Conservation (phyloP, 2,797 vertebrate genomes). For the Tenualosa ilisha region DNA sequence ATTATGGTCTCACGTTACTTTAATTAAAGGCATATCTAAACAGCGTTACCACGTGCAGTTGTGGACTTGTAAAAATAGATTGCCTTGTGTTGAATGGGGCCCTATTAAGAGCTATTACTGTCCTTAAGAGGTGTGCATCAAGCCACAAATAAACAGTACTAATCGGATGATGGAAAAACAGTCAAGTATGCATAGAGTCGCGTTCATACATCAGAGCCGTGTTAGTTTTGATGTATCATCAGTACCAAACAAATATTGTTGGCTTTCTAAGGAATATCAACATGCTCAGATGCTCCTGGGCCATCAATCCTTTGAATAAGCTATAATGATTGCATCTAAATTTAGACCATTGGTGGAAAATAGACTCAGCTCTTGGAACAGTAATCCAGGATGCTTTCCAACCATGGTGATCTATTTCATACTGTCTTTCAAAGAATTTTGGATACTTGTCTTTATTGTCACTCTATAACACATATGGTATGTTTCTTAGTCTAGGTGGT, state of each 20-base stretch:
- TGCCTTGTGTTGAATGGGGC: background rate
- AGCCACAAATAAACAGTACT: background rate
- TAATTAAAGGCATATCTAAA: background rate
- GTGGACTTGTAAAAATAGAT: background rate
- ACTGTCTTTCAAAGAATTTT: background rate
- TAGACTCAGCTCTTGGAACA: background rate
- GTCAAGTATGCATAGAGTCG: background rate
- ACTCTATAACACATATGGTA: background rate
- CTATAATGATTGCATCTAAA: too few relatives aligned
- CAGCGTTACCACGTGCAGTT: background rate
- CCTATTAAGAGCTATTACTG: background rate
- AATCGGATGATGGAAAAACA: background rate
- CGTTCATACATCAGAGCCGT: background rate
- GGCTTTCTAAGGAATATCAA: background rate
- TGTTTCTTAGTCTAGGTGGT: background rate
- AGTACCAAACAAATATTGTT: background rate
- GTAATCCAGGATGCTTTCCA: background rate
- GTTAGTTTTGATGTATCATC: background rate
- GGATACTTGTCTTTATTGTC: background rate
- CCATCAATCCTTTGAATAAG: background rate
- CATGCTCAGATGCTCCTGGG: background rate
- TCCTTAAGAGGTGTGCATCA: background rate
- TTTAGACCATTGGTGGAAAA: too few relatives aligned
- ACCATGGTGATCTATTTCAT: too few relatives aligned
- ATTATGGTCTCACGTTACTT: background rate